Evolutionary conservation across 2,113 vertebrate species (phyloP).

Genomic region (Campylomormyrus numenius): DNA sequence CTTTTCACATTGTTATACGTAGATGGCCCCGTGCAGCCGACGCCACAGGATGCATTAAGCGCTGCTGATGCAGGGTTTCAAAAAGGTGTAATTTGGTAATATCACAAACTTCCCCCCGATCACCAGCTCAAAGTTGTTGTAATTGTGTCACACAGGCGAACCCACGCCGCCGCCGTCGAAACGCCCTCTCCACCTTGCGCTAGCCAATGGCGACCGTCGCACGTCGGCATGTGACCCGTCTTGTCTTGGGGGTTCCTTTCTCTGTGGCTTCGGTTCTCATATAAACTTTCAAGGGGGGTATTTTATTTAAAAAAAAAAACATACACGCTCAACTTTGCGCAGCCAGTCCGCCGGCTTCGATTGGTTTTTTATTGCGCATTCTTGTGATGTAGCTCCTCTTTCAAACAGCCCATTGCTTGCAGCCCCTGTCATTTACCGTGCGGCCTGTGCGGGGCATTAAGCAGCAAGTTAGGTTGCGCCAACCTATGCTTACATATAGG

Average conservation of each 20-base stretch:
- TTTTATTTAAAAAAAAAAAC: slow-evolving; percentile 31
- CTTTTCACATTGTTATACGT: slow-evolving; percentile 33
- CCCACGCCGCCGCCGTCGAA: slow-evolving; percentile 76
- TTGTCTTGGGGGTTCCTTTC: slow-evolving; percentile 50
- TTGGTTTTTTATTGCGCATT: slow-evolving; percentile 48
- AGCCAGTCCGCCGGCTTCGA: slow-evolving; percentile 20
- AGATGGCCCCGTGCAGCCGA: slow-evolving; percentile 14
- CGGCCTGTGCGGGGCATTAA: neutral
- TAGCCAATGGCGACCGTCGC: slow-evolving; percentile 56
- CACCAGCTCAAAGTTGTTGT: slow-evolving; percentile 91
- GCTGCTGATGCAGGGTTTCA: neutral
- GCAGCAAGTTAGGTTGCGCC: slow-evolving; percentile 13
- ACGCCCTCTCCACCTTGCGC: slow-evolving; percentile 50
- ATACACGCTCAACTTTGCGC: slow-evolving; percentile 43
- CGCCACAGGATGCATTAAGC: slow-evolving; percentile 7
- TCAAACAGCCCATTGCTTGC: slow-evolving; percentile 36
- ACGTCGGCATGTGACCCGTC: slow-evolving; percentile 59
- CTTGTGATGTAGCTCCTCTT: slow-evolving; percentile 52
- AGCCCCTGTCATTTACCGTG: slow-evolving; percentile 31
- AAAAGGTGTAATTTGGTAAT: slow-evolving; percentile 54
- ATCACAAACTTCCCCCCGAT: slow-evolving; percentile 76
- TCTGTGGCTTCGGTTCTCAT: slow-evolving; percentile 29
- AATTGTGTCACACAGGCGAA: slow-evolving; percentile 91
- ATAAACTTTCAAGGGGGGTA: slow-evolving; percentile 43
- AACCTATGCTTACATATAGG: neutral